Base-by-base conservation (phyloP, 1,140 invertebrate species). In the Dolichoris vasculosae region DNA sequence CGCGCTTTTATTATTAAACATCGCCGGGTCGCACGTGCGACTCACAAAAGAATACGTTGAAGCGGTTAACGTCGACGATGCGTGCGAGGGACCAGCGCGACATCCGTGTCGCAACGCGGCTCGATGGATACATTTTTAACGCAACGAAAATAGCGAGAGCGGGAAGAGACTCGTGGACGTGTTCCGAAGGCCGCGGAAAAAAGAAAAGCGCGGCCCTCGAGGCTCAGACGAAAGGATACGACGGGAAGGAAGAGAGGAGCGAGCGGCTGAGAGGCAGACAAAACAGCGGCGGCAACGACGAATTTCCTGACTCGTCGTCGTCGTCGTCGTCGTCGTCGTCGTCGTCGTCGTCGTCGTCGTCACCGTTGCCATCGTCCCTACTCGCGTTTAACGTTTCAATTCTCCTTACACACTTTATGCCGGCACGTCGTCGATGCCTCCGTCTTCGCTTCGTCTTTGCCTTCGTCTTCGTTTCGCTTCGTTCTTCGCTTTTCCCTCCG, bases 71-170 rank as follows among this genome's bases (percentile, higher is more conserved):
- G 87, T 88, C 87, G 88, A 87, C 87, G 89, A 90, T 86, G 88
- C 86, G 76, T 80, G 86, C 67, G 43, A 82, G 86, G 86, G 71
- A 30, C 51, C 64, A 11, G 17, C 30, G 87, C 84, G 88, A 90
- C 78, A 90, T 89, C 88, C 87, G 77, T 87, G 23, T 3, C 13
- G 85, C 88, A 89, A 11, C 73, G 71, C 85, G 85, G 83, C 87
- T 86, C 89, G 89, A 91, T 91, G 90, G 89, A 90, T 91, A 90
- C 90, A 91, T 91, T 92, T 92, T 92, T 92, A 91, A 91, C 90
- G 88, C 88, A 89, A 91, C 90, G 79, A 88, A 92, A 92, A 92
- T 91, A 92, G 89, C 89, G 87, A 80, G 87, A 82, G 83, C 85
- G 63, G 78, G 67, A 46, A 67, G 80, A 81, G 76, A 87, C 87